Evolutionary conservation across 1,140 invertebrate genomes (phyloP).

Genomic region (Cherax quadricarinatus): DNA sequence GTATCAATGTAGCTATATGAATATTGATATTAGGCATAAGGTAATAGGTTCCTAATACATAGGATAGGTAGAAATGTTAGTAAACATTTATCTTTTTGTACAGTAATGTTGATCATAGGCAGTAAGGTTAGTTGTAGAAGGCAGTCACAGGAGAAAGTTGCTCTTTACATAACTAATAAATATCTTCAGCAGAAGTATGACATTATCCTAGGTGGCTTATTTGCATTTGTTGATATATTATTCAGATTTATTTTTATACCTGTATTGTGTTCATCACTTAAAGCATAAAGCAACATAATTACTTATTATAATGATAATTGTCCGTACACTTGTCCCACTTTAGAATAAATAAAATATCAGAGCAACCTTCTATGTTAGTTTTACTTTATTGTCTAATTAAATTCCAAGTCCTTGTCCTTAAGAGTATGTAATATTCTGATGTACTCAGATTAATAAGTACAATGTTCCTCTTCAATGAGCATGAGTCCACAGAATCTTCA

Average conservation of each 20-base stretch:
- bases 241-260: conserved; percentile 56
- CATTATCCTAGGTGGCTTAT: not conserved
- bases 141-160: not conserved
- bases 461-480: conserved; percentile 31
- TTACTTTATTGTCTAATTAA: conserved; percentile 30
- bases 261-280: not conserved
- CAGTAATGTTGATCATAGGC: not conserved
- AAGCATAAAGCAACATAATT: conserved; percentile 24
- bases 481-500: conserved; percentile 42
- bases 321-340: conserved; percentile 34
- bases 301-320: conserved; percentile 35
- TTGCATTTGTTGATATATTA: conserved; percentile 39
- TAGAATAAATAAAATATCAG: conserved; percentile 51
- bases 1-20: not conserved
- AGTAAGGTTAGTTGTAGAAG: not conserved
- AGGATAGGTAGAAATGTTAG: conserved; percentile 9
- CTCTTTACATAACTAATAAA: not conserved
- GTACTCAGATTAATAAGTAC: conserved; percentile 13
- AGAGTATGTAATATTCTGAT: conserved; percentile 41
- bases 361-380: conserved; percentile 34
- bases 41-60: not conserved
- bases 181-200: not conserved
- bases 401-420: conserved; percentile 22
- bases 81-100: not conserved
- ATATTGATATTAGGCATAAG: not conserved